Base-by-base conservation (phyloP, 2,113 vertebrate species). In the Pavo muticus region DNA sequence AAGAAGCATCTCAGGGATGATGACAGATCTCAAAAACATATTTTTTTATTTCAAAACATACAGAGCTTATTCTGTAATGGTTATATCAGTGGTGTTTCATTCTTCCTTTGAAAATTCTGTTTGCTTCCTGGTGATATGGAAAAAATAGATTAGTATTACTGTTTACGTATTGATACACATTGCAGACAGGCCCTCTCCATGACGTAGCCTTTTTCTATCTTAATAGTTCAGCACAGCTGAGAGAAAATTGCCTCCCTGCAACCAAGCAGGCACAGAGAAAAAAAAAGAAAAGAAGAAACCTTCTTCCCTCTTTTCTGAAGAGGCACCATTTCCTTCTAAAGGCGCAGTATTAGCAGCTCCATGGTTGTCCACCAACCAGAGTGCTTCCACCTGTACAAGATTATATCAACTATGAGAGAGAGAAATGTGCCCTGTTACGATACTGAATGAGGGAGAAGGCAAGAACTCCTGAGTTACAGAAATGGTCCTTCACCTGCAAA, bases 341-440 rank as follows among this genome's bases (percentile, higher is more conserved):
- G 30, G 7, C 23, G 5, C n/a, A 21, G 1, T 11, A 24, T 56
- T 70, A 79, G 14, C 6, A 48, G 54, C 79, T 35, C 20, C 15
- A 10, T 54, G 52, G 27, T 54, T 52, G 17, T 75, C 52, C 47
- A 50, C 35, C 37, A 64, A 44, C 18, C 27, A 65, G 39, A 78
- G 27, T 0, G 0, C 21, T 30, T 56, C 56, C 50, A 4, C 37
- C 25, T 67, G 7, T 44, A 70, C 32, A 15, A 84, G n/a, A 17
- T 71, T 84, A 74, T 84, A 64, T 78, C 68, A 90, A 81, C 10
- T 9, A 18, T 57, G 52, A 64, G 25, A 25, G 7, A 87, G 19
- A n/a, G 4, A 47, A 57, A 76, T 79, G 9, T 61, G 29, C 12
- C 61, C 4, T 87, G 15, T 72, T 93, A 37, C 29, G 40, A 50